Base-by-base conservation (phyloP, 2,113 vertebrate species). In the Neodontobutis hainanensis region DNA sequence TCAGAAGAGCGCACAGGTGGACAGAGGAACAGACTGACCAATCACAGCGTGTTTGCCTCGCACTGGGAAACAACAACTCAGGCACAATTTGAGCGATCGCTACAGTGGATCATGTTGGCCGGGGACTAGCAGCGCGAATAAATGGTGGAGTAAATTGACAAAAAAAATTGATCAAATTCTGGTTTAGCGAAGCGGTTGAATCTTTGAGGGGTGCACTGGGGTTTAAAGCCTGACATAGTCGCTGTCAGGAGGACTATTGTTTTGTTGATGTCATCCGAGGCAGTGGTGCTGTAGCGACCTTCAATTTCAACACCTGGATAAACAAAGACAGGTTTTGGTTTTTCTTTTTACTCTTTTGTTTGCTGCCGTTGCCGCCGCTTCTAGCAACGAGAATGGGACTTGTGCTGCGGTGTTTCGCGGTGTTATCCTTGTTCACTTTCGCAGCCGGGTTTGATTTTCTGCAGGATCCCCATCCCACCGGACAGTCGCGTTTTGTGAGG, bases 261-360 rank as follows among this genome's bases (percentile, higher is more conserved):
- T 76, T 75, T 89, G 81, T 90, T 89, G 83, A 87, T 88, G 85
- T 87, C 85, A 88, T 89, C 85, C 67, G 76, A 77, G 65, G 77
- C 61, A 56, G 9, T 11, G 53, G 79, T 76, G 83, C 75, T 62
- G 75, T 73, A 85, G 82, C 87, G 80, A 85, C 82, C 80, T 78
- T 85, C 80, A 87, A 9, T 85, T 87, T 68, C 44, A 59, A 61
- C 40, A 12, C 70, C 53, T 40, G 60, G 40, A 73, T 78, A 78
- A 85, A 85, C 81, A 84, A 77, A 78, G 71, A 77, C 75, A 61
- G 61, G 49, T 57, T 75, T 45, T 27, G 6, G 27, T 6, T 60
- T n/a, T 8, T 19, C 11, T 63, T 53, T 46, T 32, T n/a, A 3
- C 27, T 12, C 11, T 58, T 34, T 34, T 4, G 11, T 49, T 65